Evolutionary conservation across 1,140 invertebrate species (phyloP).

Genomic region (Eurosta solidaginis): DNA sequence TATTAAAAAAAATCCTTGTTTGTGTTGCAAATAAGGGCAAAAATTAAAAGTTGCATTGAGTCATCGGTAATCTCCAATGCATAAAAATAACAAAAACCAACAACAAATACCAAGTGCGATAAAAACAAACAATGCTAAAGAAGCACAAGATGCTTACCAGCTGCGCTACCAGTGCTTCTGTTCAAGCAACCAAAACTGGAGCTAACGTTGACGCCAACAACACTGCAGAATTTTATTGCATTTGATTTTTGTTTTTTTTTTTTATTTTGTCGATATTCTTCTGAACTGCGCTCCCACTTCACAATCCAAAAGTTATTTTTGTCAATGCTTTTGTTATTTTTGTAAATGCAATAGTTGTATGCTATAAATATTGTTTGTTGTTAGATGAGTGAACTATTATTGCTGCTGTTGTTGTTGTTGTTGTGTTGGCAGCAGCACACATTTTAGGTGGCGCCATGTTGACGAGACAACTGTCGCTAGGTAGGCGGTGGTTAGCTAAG

Average conservation of each 20-base stretch:
- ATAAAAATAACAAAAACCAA: background rate
- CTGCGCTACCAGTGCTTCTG: background rate
- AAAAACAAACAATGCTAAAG: background rate
- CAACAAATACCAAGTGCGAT: background rate
- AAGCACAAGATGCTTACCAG: background rate
- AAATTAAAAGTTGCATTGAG: constrained; percentile 23
- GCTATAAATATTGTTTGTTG: background rate
- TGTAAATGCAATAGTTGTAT: constrained; percentile 6
- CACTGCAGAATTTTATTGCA: constrained; percentile 1
- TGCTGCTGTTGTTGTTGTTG: background rate
- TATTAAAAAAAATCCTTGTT: background rate
- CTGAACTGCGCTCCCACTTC: background rate
- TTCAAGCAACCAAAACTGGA: background rate
- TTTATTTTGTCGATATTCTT: background rate
- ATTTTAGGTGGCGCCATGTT: no score
- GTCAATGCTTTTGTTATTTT: background rate
- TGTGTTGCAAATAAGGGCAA: background rate
- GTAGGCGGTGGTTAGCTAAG: no score
- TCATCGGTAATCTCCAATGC: constrained; percentile 17
- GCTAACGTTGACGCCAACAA: constrained; percentile 2
- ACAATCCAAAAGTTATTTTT: no score
- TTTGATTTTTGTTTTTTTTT: background rate
- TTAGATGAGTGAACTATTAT: constrained; percentile 1
- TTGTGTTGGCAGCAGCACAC: no score
- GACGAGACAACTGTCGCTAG: constrained; percentile 3